Evolutionary conservation across 2,113 vertebrate species (phyloP), one percentile per base, ranked within the genome.

Genomic region (Pelusios castaneus): DNA sequence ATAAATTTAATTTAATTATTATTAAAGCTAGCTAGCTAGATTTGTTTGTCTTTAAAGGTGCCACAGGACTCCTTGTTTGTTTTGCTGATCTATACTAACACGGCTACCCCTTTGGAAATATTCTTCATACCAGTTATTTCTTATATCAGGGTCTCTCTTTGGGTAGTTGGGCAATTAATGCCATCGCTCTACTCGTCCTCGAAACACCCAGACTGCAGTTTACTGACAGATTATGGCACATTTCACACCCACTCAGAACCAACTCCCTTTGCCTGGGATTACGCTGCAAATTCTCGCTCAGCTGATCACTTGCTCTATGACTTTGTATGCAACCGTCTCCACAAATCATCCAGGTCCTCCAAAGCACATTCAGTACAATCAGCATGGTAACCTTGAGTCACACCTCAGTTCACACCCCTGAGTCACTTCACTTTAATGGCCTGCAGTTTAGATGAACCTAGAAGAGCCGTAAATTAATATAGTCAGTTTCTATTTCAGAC

Each of bases 341-440:
- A 92, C 94, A 96, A 96, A 96, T 94, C 63, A 96, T 54, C 92
- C 8, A 0, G 80, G 91, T 95, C 94, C 95, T 91, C 91, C 4
- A 0, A 88, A 93, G 94, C 93, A 94, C 82, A 88, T 47, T 93
- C 83, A 95, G 95, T 92, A 93, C 82, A 88, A 47, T 93, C 83
- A 95, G 95, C 93, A 93, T 94, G 93, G 96, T 96, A 95, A 96
- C 85, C 89, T 90, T 78, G 91, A 63, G 80, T 96, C 89, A 93
- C 89, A 96, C 86, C 89, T 97, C 94, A 85, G 77, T 91, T 96
- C 73, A 47, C 41, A 45, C 51, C 19, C 10, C 21, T n/a, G 29
- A 21, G 93, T 96, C 95, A 92, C 91, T 96, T 96, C 84, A 84
- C 52, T 93, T 92, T 94, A 96, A 95, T 91, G 89, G 89, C 94